These are phyloP conservation scores for Poecilia wingei DNA, from an alignment of 2,797 vertebrate genomes.

Conservation along the genomic window DNA sequence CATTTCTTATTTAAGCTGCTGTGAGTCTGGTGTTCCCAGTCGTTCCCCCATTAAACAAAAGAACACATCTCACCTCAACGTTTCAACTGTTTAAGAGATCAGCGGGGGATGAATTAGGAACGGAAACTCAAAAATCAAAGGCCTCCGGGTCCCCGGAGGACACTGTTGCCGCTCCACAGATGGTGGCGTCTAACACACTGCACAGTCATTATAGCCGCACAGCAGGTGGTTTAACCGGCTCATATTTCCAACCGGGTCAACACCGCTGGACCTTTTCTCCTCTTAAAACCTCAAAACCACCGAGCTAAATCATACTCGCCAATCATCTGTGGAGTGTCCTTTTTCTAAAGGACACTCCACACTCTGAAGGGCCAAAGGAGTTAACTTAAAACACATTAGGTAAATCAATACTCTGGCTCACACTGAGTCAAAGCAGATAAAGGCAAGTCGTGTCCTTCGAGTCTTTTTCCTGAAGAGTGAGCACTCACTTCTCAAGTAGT, in stretches of 20 bases:
- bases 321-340: slow-evolving; percentile 21
- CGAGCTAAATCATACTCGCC: slow-evolving; percentile 22
- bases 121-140: slow-evolving; percentile 45
- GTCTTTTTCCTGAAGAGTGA: slow-evolving; percentile 36
- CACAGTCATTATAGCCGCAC: slow-evolving; percentile 39
- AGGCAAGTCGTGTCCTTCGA: slow-evolving; percentile 43
- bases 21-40: slow-evolving; percentile 7
- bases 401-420: slow-evolving; percentile 43
- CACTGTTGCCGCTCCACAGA: slow-evolving; percentile 47
- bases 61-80: slow-evolving; percentile 42
- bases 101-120: slow-evolving; percentile 31
- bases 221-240: slow-evolving; percentile 49
- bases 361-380: slow-evolving; percentile 29
- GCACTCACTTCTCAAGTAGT: slow-evolving; percentile 38
- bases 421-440: slow-evolving; percentile 4
- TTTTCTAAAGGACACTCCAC: slow-evolving; percentile 18
- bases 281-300: slow-evolving; percentile 11
- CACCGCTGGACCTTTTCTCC: slow-evolving; percentile 8
- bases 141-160: slow-evolving; percentile 25
- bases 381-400: slow-evolving; percentile 36
- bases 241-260: slow-evolving; percentile 24
- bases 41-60: slow-evolving; percentile 40
- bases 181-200: slow-evolving; percentile 46
- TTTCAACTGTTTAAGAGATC: slow-evolving; percentile 24
- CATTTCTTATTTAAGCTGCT: slow-evolving; percentile 33